Conservation (phyloP, 2,888 invertebrate genomes). For the Bhutanitis thaidina region DNA sequence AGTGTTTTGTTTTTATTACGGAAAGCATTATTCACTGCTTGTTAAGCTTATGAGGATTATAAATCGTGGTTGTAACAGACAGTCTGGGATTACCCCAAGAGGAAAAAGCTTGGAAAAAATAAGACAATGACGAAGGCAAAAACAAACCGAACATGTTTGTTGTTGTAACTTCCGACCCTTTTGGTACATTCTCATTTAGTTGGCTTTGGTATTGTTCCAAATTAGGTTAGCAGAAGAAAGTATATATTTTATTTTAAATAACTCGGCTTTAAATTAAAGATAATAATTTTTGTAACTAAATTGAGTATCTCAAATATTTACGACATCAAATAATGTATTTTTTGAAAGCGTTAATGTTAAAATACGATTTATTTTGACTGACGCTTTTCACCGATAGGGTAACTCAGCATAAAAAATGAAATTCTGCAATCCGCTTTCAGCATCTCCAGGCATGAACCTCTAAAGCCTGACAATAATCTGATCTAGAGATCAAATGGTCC, state of each 20-base stretch:
- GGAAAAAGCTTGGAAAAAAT: conserved; percentile 11
- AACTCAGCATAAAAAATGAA: too few relatives aligned
- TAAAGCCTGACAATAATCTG: too few relatives aligned
- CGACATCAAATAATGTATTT: too few relatives aligned
- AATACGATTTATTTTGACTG: too few relatives aligned
- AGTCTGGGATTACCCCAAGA: conserved; percentile 11
- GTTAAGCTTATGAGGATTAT: conserved; percentile 14
- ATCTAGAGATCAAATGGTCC: too few relatives aligned
- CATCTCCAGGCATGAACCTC: too few relatives aligned
- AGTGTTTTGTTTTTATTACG: conserved; percentile 1
- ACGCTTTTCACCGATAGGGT: too few relatives aligned
- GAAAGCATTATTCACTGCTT: conserved; percentile 8
- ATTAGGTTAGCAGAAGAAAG: not conserved
- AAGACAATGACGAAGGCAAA: conserved; percentile 9
- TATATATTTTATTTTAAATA: not conserved
- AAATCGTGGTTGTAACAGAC: conserved; percentile 13
- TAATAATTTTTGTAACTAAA: too few relatives aligned
- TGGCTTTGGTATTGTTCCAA: conserved; percentile 1
- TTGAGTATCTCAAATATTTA: too few relatives aligned
- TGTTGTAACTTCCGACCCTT: conserved; percentile 11
- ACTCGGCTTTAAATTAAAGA: too few relatives aligned
- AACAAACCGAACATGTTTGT: conserved; percentile 17
- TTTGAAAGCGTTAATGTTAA: too few relatives aligned
- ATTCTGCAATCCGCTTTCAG: too few relatives aligned
- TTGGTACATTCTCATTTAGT: conserved; percentile 2